A percentile compares a stretch with the other conserved stretches of the same genome.
Evolutionary conservation across 2,888 invertebrate species (phyloP).

Genomic region (Aphidoletes aphidimyza): DNA sequence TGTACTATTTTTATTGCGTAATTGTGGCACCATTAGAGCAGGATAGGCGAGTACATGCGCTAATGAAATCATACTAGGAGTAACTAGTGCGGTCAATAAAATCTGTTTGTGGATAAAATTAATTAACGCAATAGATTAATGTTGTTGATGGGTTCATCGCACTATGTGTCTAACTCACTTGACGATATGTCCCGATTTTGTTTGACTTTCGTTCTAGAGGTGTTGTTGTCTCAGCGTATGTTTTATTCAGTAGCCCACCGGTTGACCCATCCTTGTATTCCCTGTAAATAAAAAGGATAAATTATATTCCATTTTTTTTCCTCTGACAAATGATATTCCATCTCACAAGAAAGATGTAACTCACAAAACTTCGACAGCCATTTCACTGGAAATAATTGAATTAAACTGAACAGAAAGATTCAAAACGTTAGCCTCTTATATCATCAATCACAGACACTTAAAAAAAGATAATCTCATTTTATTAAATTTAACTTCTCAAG

Average conservation of each 20-base stretch:
- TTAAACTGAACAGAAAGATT: no score
- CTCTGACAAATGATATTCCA: no score
- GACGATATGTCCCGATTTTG: background rate
- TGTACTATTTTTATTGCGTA: background rate
- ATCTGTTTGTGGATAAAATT: no score
- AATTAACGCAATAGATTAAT: no score
- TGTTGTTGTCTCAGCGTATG: background rate
- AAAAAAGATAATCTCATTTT: background rate
- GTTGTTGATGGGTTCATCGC: no score
- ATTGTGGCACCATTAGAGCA: background rate
- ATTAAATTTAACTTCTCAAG: background rate
- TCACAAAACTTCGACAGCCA: no score
- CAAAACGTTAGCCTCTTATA: no score
- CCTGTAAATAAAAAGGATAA: background rate
- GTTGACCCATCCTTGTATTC: background rate
- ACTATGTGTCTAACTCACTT: no score
- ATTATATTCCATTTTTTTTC: no score
- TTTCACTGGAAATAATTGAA: no score
- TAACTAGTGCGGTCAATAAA: background rate
- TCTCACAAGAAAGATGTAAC: no score
- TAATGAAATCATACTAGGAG: background rate
- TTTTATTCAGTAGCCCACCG: background rate
- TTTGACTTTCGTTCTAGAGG: background rate
- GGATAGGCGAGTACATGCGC: background rate
- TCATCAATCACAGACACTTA: background rate